Evolutionary conservation across 2,113 vertebrate genomes (phyloP).

Genomic region (Arvicanthis niloticus): DNA sequence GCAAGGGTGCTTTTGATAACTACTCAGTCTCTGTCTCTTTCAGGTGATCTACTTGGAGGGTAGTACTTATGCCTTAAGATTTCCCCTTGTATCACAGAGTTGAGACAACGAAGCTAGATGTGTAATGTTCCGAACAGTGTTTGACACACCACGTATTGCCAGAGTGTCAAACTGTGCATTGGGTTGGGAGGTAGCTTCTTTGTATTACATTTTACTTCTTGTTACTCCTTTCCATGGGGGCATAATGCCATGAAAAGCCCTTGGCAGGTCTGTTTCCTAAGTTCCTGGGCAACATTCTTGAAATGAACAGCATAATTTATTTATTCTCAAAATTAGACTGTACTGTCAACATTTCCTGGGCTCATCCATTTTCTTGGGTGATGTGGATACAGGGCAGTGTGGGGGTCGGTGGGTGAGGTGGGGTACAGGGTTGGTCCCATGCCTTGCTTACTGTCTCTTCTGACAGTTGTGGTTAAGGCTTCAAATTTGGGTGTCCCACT

Average conservation of each 20-base stretch:
- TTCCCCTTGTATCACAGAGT: neutral
- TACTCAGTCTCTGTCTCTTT: neutral
- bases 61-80: neutral
- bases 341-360: neutral
- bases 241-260: neutral
- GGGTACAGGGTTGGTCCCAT: neutral
- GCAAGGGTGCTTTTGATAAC: neutral
- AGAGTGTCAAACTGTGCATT: neutral
- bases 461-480: neutral
- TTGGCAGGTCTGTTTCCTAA: conserved; percentile 7
- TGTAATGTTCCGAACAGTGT: neutral
- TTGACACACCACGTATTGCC: neutral
- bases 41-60: neutral
- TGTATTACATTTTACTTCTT: conserved; percentile 27
- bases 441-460: neutral
- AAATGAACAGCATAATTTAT: conserved; percentile 17
- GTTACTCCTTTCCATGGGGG: conserved; percentile 4
- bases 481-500: neutral
- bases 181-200: conserved; percentile 41
- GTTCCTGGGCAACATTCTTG: neutral
- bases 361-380: neutral
- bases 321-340: conserved; percentile 6
- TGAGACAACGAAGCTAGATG: neutral
- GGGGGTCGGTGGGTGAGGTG: neutral
- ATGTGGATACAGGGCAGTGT: neutral